Evolutionary conservation across 2,113 vertebrate species (phyloP), one percentile per base, ranked within the genome.

Genomic region (Scytalopus superciliaris): DNA sequence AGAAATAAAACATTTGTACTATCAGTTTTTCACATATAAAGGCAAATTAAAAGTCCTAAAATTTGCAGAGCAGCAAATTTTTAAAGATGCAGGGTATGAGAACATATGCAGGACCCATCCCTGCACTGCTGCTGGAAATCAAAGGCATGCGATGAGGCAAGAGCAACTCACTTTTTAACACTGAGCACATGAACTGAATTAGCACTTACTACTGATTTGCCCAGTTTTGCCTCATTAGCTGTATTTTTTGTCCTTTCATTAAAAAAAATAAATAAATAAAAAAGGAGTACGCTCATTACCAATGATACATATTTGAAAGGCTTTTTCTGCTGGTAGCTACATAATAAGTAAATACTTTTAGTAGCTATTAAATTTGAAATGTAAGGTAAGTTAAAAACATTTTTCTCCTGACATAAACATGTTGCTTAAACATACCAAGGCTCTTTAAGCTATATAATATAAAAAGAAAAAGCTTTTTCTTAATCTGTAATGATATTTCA

Each of bases 321-420:
- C 9, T 70, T 50, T 75, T 55, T 94, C 86, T 85, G 93, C 93
- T 89, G 62, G 77, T 87, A 68, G 60, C 60, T 78, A 75, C 28
- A 35, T 89, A 81, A 94, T 44, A 64, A 94, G 77, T 94, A 95
- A 96, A 97, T 81, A 82, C 39, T 88, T 95, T 90, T 35, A 97
- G 90, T 52, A 81, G 39, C 80, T 96, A 88, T 87, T 88, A 95
- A 81, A 97, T 89, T 80, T 84, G 77, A 97, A 96, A 95, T 53
- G 5, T 23, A 84, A 91, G 74, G 56, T 87, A 97, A 97, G 93
- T 83, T 93, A 83, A 94, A 72, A 5, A 1, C 12, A 59, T 59
- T 83, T 93, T 75, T 49, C 84, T 80, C 79, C 90, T 87, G 69
- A 90, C 73, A 88, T 59, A 86, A 79, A 78, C 37, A 2, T 88